Evolutionary conservation across 2,888 invertebrate genomes (phyloP), one percentile per base, ranked within the genome.

Genomic region (Hydrotaea diabolus): DNA sequence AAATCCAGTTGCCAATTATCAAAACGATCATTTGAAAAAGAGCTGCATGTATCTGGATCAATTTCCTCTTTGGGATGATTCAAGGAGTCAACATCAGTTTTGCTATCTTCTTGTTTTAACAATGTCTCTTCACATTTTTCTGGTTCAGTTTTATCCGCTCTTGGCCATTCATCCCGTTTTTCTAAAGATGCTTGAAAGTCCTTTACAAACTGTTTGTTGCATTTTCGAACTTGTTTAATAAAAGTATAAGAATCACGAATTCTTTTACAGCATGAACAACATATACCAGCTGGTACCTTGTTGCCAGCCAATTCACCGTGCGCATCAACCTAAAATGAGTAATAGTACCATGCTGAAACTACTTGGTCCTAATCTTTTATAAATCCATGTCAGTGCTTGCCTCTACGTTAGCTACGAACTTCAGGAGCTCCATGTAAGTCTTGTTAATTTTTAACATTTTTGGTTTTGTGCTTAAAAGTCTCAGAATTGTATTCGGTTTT

Each of bases 371-470:
- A n/a, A n/a, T n/a, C n/a, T n/a, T n/a, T n/a, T n/a, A n/a, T n/a
- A n/a, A n/a, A n/a, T n/a, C n/a, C n/a, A n/a, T n/a, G n/a, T n/a
- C n/a, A n/a, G n/a, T n/a, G 23, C 79, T 69, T 74, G 80, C 83
- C 46, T 83, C 73, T 26, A 80, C 72, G 19, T 59, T 64, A 0
- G 73, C 72, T 69, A 83, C 0, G n/a, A 80, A 74, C 57, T 80
- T 77, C 13, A 83, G 21, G 13, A 80, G 49, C 49, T 83, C 75
- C 0, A 57, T 66, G 59, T 80, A 83, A 15, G 81, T 81, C 17
- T 71, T 72, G 75, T 78, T 62, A 0, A 80, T 23, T 73, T 76
- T 76, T 0, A 76, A 43, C 17, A 69, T 78, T 8, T 26, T 81
- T 57, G 81, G 43, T 26, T 72, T 43, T 73, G 78, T 66, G n/a